phyloP scores from a whole-genome alignment of 2,888 invertebrate species.

The Scaptomyza parva region DNA sequence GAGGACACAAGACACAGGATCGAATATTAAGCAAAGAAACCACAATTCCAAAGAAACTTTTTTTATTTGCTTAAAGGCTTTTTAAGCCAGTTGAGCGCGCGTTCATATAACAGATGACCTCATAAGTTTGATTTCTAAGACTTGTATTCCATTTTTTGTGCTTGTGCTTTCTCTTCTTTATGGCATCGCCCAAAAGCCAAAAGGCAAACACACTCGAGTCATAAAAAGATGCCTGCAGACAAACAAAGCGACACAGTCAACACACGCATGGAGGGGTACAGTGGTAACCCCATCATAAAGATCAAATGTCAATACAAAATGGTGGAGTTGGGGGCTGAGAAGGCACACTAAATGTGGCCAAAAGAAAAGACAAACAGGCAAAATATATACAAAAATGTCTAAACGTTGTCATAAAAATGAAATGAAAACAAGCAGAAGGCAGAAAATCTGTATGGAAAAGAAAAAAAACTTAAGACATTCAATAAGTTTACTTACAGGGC shows the following conservation, averaged over 20 bases:
- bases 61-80: constrained; percentile 78
- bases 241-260: constrained; percentile 78
- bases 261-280: constrained; percentile 35
- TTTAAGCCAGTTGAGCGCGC: constrained; percentile 59
- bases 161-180: constrained; percentile 76
- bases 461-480: constrained; percentile 83
- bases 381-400: constrained; percentile 74
- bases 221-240: constrained; percentile 84
- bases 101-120: constrained; percentile 84
- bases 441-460: constrained; percentile 36
- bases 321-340: not conserved
- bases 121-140: constrained; percentile 83
- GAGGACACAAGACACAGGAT: constrained; percentile 2
- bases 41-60: not conserved
- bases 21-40: not conserved
- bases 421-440: constrained; percentile 76
- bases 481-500: constrained; percentile 76
- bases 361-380: constrained; percentile 68
- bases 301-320: constrained; percentile 83
- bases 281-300: constrained; percentile 75
- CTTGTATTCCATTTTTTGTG: constrained; percentile 41
- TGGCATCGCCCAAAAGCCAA: constrained; percentile 84
- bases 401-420: constrained; percentile 84
- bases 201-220: constrained; percentile 85
- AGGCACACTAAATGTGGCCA: constrained; percentile 67